A percentile compares a stretch with the other conserved stretches of the same genome.
Evolutionary conservation across 2,888 invertebrate species (phyloP).

Genomic region (Bimastos eiseni): DNA sequence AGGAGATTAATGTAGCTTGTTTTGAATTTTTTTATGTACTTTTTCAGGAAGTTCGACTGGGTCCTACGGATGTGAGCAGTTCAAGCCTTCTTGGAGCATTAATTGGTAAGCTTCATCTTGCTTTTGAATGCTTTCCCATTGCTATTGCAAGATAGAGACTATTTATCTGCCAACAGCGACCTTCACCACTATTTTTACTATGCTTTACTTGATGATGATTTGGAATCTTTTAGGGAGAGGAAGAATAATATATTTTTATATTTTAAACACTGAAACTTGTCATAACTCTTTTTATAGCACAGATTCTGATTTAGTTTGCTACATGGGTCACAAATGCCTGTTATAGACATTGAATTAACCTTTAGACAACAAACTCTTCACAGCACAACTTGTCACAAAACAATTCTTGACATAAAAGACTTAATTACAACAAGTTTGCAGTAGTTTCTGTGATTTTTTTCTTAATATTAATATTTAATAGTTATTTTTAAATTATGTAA

Average conservation of each 20-base stretch:
- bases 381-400: no score
- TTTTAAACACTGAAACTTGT: no score
- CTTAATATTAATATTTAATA: not conserved
- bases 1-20: not conserved
- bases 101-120: not conserved
- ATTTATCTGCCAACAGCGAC: not conserved
- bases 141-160: not conserved
- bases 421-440: not conserved
- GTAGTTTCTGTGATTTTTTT: not conserved
- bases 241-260: no score
- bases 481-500: not conserved
- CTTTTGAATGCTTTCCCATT: not conserved
- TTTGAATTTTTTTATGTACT: not conserved
- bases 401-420: not conserved
- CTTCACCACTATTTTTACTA: not conserved
- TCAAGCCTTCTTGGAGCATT: not conserved
- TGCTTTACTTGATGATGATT: not conserved
- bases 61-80: slow-evolving; percentile 62
- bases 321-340: no score
- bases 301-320: no score
- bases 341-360: no score
- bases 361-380: no score
- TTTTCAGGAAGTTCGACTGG: slow-evolving; percentile 74
- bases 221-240: no score
- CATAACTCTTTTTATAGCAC: no score